These are phyloP conservation scores for Ochotona princeps DNA, from an alignment of 2,113 vertebrate species.

Conservation along the genomic window DNA sequence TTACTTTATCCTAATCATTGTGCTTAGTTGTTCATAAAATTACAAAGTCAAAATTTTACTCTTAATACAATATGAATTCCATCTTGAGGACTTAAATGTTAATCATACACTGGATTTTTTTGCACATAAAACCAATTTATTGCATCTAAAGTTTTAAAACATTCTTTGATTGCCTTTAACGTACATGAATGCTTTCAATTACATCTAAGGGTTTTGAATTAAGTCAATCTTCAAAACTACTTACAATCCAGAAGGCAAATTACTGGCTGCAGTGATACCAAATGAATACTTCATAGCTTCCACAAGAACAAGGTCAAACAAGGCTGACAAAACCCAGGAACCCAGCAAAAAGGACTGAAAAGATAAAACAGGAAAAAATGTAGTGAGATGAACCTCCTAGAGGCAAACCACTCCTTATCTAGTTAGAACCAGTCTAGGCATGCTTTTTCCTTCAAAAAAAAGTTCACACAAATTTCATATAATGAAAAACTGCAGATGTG, in stretches of 20 bases:
- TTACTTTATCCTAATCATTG: constrained; percentile 38
- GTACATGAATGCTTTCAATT: constrained; percentile 40
- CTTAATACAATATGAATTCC: constrained; percentile 45
- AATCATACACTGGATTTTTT: neutral
- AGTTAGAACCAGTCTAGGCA: constrained; percentile 40
- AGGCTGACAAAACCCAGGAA: constrained; percentile 87
- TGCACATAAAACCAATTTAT: constrained; percentile 38
- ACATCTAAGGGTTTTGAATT: constrained; percentile 16
- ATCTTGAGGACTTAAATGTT: neutral
- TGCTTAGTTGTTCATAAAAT: constrained; percentile 47
- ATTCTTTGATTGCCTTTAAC: constrained; percentile 3
- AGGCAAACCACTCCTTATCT: constrained; percentile 41
- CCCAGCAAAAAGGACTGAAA: constrained; percentile 89
- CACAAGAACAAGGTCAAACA: constrained; percentile 88
- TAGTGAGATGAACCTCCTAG: neutral
- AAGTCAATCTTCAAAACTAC: constrained; percentile 78
- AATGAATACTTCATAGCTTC: constrained; percentile 83
- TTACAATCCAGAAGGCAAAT: constrained; percentile 92
- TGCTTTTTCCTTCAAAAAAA: too few relatives aligned
- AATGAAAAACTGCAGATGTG: too few relatives aligned
- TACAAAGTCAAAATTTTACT: constrained; percentile 43
- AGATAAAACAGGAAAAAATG: constrained; percentile 59
- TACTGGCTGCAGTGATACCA: constrained; percentile 83
- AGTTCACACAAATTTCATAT: too few relatives aligned
- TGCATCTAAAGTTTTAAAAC: constrained; percentile 50